Conservation (phyloP, 2,113 vertebrate genomes). For the Hippocampus comes region DNA sequence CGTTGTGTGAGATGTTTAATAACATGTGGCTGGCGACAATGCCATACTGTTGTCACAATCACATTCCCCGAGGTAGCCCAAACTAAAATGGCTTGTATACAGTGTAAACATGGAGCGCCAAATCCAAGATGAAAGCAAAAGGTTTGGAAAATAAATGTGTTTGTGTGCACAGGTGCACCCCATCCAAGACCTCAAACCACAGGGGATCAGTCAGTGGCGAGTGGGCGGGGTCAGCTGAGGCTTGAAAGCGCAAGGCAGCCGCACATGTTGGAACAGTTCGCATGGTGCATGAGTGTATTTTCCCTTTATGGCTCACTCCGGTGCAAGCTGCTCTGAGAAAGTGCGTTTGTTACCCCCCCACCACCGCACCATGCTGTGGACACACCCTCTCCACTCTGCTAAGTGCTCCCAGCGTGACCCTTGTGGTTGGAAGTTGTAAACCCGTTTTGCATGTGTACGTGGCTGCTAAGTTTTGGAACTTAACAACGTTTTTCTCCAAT, state of each 20-base stretch:
- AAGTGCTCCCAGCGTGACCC: not conserved
- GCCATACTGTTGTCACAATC: not conserved
- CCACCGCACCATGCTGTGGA: constrained; percentile 12
- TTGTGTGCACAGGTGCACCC: constrained; percentile 62
- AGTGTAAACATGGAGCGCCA: constrained; percentile 23
- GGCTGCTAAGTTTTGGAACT: too few relatives aligned
- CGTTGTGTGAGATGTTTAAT: not conserved
- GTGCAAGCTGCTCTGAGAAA: constrained; percentile 49
- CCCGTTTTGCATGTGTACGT: too few relatives aligned
- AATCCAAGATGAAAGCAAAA: constrained; percentile 33
- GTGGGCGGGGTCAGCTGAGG: constrained; percentile 42
- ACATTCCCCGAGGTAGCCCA: constrained; percentile 2
- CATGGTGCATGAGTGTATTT: constrained; percentile 35
- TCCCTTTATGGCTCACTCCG: constrained; percentile 34
- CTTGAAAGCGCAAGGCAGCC: constrained; percentile 37
- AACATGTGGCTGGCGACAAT: not conserved
- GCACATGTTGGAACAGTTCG: constrained; percentile 31
- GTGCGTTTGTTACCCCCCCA: constrained; percentile 7
- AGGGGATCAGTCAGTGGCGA: constrained; percentile 42
- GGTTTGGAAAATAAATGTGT: constrained; percentile 27
- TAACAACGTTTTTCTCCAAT: too few relatives aligned
- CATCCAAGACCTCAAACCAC: constrained; percentile 52
- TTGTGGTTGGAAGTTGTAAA: not conserved
- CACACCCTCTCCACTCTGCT: constrained; percentile 37
- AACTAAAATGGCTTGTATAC: constrained; percentile 30